Evolutionary conservation across 2,888 invertebrate species (phyloP).

Genomic region (Hirudinaria manillensis): DNA sequence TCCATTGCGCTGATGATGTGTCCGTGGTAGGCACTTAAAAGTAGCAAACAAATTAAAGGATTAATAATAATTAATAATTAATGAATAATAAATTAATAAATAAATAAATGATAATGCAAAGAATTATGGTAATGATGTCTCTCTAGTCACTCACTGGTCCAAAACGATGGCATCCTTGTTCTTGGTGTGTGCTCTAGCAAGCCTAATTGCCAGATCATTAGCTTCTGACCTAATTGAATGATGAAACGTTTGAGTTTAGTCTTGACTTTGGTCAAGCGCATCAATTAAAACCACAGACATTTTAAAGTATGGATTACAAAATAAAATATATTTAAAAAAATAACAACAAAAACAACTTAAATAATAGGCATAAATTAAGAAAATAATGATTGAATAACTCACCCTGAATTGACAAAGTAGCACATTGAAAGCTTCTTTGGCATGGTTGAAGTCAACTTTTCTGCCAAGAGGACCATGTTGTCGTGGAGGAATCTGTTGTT

Average conservation of each 20-base stretch:
- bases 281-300: background rate
- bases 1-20: constrained; percentile 91
- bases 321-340: background rate
- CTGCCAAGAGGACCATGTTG: constrained; percentile 82
- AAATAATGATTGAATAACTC: constrained; percentile 37
- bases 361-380: background rate
- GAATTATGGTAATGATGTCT: background rate
- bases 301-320: background rate
- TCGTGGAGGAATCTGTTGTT: constrained; percentile 95
- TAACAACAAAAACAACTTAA: background rate
- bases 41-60: background rate
- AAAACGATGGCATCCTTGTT: constrained; percentile 82
- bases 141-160: constrained; percentile 77
- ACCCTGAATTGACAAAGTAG: constrained; percentile 93
- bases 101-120: background rate
- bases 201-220: constrained; percentile 87
- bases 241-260: background rate
- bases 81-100: constrained; percentile 3
- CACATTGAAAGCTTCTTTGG: constrained; percentile 82
- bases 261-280: background rate
- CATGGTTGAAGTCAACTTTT: constrained; percentile 73
- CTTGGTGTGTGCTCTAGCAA: constrained; percentile 81
- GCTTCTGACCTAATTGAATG: constrained; percentile 72
- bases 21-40: constrained; percentile 92
- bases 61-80: background rate